These are phyloP conservation scores for Desmodus rotundus DNA, from an alignment of 2,113 vertebrate genomes.

Conservation along the genomic window DNA sequence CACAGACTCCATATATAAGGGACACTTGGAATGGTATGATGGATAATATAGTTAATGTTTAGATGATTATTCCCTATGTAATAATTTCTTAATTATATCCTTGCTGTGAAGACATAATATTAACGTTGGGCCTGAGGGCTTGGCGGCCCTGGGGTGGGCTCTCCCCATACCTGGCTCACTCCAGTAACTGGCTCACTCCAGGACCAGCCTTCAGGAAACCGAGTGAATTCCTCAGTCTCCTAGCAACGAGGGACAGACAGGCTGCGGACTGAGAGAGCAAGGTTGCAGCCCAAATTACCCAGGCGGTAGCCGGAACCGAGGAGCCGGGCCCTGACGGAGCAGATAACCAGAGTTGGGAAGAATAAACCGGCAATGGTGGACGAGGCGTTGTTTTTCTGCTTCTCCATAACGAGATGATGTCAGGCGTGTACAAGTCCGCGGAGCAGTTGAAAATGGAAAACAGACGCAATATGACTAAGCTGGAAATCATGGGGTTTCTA, in stretches of 20 bases:
- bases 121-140: not conserved
- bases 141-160: not conserved
- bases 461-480: slow-evolving; percentile 90
- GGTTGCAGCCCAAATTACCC: not conserved
- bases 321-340: not conserved
- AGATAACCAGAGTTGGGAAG: not conserved
- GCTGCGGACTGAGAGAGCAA: not conserved
- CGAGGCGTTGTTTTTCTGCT: slow-evolving; percentile 91
- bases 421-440: slow-evolving; percentile 87
- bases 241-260: not conserved
- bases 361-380: slow-evolving; percentile 86
- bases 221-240: not conserved
- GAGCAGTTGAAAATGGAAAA: slow-evolving; percentile 90
- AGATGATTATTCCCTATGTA: not conserved
- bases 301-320: not conserved
- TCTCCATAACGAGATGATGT: slow-evolving; percentile 90
- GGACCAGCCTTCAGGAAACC: not conserved
- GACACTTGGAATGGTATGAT: not conserved
- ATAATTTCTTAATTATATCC: not conserved
- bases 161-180: not conserved
- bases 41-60: not conserved
- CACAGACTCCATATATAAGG: not conserved
- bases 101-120: not conserved
- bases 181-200: rapidly evolving
- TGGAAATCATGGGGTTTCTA: slow-evolving; percentile 94